Base-by-base conservation (phyloP, 2,888 invertebrate species). In the Autographa gamma region DNA sequence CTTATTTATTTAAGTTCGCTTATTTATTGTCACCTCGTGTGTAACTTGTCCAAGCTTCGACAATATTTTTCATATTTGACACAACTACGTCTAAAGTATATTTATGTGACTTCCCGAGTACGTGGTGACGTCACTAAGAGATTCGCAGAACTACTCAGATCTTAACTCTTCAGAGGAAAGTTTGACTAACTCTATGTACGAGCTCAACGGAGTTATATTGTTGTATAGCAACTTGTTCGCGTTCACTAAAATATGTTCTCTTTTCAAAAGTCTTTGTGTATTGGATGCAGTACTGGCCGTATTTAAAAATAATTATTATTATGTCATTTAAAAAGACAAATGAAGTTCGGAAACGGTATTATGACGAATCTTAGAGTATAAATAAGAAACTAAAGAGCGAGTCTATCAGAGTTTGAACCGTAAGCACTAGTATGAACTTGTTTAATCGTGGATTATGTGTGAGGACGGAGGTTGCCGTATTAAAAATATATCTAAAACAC, bases 81-180 rank as follows among this genome's bases (percentile, higher is more conserved):
- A 56, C 54, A 56, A 56, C 54, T 54, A 19, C 19, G 54, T 54
- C 70, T 77, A 69, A 63, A 4, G 18, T 16, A 31, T 18, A 60
- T 60, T 60, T 31, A 48, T 52, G 32, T 9, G 7, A 25, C 48
- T 48, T 34, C 38, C 31, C 63, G n/a, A 60, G n/a, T 19, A 41
- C 25, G n/a, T n/a, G n/a, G n/a, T n/a, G n/a, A n/a, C n/a, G 38
- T 63, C 60, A 58, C 65, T 52, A 63, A 63, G 66, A 63, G 66
- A 64, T 70, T 62, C 63, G 38, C 32, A 38, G 0, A n/a, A 60
- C 63, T 63, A 41, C 63, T 71, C 54, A 60, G 54, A 43, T 19
- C 58, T 60, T 43, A 54, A 18, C 60, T 54, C 66, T 59, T 63
- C 34, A 54, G 52, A n/a, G 43, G 19, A 61, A 70, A 66, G 54